Percentiles rank a stretch among this genome's conserved stretches.
These are phyloP conservation scores for Chunga burmeisteri DNA, from an alignment of 2,113 vertebrate species.

Conservation along the genomic window DNA sequence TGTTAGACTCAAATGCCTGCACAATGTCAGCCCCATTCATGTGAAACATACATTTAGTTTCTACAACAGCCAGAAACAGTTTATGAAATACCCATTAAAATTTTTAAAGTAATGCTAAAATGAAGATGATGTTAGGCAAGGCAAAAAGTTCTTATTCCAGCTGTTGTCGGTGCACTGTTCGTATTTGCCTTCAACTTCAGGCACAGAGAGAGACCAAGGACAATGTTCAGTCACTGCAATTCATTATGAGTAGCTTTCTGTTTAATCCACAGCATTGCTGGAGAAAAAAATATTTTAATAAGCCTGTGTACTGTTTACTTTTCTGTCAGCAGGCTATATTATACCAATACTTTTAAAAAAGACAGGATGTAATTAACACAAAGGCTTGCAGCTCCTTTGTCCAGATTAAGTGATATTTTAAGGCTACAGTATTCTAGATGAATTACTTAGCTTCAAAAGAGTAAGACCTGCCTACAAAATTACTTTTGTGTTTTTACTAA, in stretches of 20 bases:
- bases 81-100: not conserved
- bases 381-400: slow-evolving; percentile 8
- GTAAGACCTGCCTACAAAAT: slow-evolving; percentile 2
- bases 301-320: not conserved
- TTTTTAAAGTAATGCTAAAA: not conserved
- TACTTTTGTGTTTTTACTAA: slow-evolving; percentile 15
- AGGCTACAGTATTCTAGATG: not conserved
- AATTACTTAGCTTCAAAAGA: slow-evolving; percentile 39
- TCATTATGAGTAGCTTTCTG: not conserved
- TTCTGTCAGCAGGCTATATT: not conserved
- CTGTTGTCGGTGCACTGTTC: not conserved
- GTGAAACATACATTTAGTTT: not conserved
- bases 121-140: not conserved
- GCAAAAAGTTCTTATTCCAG: not conserved
- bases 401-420: not conserved
- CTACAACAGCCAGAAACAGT: not conserved
- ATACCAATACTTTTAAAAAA: not conserved
- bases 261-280: not conserved
- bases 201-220: not conserved
- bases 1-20: not conserved
- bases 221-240: not conserved
- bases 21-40: not conserved
- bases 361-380: not conserved
- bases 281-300: not conserved
- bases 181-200: not conserved